Percentiles rank a stretch among this genome's conserved stretches.
phyloP scores from a whole-genome alignment of 2,797 vertebrate species.

The Xiphophorus birchmanni region DNA sequence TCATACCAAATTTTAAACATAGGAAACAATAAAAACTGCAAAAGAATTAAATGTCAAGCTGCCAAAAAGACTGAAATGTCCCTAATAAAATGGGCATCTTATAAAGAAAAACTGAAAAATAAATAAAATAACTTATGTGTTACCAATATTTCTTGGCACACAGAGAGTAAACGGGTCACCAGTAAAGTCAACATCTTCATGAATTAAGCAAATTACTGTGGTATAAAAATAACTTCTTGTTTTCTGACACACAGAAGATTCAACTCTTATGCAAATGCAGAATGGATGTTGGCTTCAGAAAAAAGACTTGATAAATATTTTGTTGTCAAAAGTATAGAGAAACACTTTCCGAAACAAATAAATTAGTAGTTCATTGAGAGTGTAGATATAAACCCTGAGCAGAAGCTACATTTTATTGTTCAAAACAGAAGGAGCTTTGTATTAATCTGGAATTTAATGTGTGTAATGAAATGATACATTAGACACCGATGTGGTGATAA shows the following conservation, averaged over 20 bases:
- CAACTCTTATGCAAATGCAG: not conserved
- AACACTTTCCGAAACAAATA: not conserved
- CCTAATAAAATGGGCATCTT: too few species aligned
- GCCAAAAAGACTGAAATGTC: not conserved
- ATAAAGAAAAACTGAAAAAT: not conserved
- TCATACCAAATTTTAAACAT: not conserved
- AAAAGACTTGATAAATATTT: not conserved
- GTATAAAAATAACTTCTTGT: not conserved
- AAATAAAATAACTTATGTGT: not conserved
- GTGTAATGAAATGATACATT: constrained; percentile 12
- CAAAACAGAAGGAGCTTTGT: not conserved
- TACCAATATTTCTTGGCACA: not conserved
- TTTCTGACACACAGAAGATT: not conserved
- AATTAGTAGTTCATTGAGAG: not conserved
- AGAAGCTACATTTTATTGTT: not conserved
- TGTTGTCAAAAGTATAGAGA: not conserved
- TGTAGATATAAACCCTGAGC: not conserved
- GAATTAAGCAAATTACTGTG: not conserved
- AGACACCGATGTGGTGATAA: constrained; percentile 12
- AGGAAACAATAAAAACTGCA: not conserved
- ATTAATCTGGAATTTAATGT: not conserved
- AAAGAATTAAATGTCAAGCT: not conserved
- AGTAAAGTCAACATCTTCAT: not conserved
- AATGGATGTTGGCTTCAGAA: not conserved
- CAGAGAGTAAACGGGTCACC: not conserved